Evolutionary conservation across 2,113 vertebrate genomes (phyloP).

Genomic region (Rynchops niger): DNA sequence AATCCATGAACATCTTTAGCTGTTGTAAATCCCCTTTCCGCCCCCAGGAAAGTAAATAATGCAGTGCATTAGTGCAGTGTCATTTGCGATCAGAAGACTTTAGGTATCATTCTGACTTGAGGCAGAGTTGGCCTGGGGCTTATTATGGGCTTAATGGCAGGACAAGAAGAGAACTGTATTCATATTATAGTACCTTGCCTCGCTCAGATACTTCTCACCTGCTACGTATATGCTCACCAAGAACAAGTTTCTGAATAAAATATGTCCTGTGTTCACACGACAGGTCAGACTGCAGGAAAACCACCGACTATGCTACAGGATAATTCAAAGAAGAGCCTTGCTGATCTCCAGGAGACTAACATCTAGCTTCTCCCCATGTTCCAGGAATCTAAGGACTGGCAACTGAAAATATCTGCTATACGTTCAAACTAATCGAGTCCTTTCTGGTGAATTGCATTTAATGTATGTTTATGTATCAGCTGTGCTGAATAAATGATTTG

Average conservation of each 20-base stretch:
- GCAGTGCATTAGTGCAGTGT: background rate
- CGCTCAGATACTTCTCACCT: background rate
- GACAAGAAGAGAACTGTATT: background rate
- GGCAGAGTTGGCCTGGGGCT: background rate
- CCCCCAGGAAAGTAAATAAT: background rate
- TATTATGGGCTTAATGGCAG: background rate
- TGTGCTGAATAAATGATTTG: background rate
- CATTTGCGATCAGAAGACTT: background rate
- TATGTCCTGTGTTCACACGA: background rate
- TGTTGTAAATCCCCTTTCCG: background rate
- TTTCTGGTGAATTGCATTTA: background rate
- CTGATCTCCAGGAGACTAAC: background rate
- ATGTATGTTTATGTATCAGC: background rate
- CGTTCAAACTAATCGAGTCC: background rate
- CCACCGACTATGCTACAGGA: background rate
- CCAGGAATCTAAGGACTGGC: background rate
- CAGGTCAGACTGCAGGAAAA: background rate
- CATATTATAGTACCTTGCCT: background rate
- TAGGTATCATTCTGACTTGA: background rate
- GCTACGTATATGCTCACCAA: accelerated
- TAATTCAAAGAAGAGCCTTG: background rate
- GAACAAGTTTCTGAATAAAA: background rate
- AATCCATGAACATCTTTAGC: background rate
- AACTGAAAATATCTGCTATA: background rate
- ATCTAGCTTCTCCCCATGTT: background rate